Percentiles rank a stretch among this genome's conserved stretches.
Evolutionary conservation across 2,113 vertebrate genomes (phyloP).

Genomic region (Pangasianodon hypophthalmus): DNA sequence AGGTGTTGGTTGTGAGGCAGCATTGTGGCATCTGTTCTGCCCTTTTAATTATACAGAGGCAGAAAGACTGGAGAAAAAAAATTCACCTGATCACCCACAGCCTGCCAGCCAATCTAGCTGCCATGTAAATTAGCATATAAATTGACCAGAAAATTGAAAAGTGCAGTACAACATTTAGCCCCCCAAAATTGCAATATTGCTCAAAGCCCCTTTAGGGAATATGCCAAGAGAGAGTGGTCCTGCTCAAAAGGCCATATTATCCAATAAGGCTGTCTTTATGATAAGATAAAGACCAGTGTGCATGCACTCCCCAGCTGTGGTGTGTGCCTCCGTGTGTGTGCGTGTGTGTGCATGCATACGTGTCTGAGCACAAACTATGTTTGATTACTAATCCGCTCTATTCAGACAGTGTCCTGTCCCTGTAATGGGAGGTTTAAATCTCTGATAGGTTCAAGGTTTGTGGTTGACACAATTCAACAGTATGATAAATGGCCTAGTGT

Average conservation of each 20-base stretch:
- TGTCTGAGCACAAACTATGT: conserved; percentile 11
- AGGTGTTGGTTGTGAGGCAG: conserved; percentile 35
- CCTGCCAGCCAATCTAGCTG: conserved; percentile 59
- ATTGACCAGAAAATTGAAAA: conserved; percentile 65
- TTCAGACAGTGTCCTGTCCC: conserved; percentile 28
- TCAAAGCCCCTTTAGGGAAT: conserved; percentile 42
- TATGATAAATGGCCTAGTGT: conserved; percentile 45
- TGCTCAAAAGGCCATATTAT: conserved; percentile 55
- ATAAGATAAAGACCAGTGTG: conserved; percentile 54
- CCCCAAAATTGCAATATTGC: conserved; percentile 52
- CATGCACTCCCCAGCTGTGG: conserved; percentile 38
- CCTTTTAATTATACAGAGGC: conserved; percentile 55
- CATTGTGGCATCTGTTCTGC: conserved; percentile 35
- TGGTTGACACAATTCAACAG: conserved; percentile 39
- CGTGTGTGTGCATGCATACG: conserved; percentile 17
- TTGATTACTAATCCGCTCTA: conserved; percentile 22
- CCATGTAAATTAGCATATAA: conserved; percentile 65
- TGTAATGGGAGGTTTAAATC: conserved; percentile 27
- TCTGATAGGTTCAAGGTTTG: conserved; percentile 24
- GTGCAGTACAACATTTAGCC: conserved; percentile 58
- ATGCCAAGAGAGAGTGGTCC: conserved; percentile 41
- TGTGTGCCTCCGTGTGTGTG: conserved; percentile 26
- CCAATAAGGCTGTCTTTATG: conserved; percentile 53
- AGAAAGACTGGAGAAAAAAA: conserved; percentile 50
- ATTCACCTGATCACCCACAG: conserved; percentile 58